A percentile compares a stretch with the other conserved stretches of the same genome.
Evolutionary conservation across 2,113 vertebrate genomes (phyloP).

Genomic region (Pelusios castaneus): DNA sequence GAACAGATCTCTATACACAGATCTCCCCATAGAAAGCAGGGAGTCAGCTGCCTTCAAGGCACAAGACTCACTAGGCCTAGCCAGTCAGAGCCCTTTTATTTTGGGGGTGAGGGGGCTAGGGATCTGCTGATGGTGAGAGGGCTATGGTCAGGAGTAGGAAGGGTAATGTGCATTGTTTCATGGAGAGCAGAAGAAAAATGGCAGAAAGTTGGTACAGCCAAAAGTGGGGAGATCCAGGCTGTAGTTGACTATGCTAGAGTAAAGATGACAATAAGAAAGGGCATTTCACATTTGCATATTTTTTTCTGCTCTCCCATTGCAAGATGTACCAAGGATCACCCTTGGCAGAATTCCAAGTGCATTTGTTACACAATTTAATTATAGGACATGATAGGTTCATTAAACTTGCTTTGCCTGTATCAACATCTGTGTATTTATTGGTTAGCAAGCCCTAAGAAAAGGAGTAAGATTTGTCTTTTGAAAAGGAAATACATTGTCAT

Average conservation of each 20-base stretch:
- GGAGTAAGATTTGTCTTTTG: not conserved
- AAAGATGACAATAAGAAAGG: not conserved
- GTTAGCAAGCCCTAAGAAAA: not conserved
- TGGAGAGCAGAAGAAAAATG: not conserved
- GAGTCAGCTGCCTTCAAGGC: not conserved
- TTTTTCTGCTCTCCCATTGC: not conserved
- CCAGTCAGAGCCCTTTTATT: not conserved
- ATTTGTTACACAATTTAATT: not conserved
- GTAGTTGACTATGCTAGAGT: not conserved
- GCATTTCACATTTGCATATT: not conserved
- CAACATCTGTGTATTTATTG: not conserved
- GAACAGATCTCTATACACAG: rapidly evolving
- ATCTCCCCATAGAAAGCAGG: not conserved
- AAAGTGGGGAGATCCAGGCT: not conserved
- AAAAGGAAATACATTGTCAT: not conserved
- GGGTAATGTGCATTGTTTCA: not conserved
- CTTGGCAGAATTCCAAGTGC: not conserved
- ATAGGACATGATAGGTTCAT: not conserved
- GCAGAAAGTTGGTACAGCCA: not conserved
- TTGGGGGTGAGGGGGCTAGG: not conserved
- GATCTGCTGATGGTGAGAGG: not conserved
- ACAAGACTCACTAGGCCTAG: not conserved
- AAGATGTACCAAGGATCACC: not conserved
- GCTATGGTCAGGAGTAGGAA: not conserved
- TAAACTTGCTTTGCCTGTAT: not conserved